Evolutionary conservation across 1,140 invertebrate species (phyloP).

Genomic region (Paralvinella palmiformis): DNA sequence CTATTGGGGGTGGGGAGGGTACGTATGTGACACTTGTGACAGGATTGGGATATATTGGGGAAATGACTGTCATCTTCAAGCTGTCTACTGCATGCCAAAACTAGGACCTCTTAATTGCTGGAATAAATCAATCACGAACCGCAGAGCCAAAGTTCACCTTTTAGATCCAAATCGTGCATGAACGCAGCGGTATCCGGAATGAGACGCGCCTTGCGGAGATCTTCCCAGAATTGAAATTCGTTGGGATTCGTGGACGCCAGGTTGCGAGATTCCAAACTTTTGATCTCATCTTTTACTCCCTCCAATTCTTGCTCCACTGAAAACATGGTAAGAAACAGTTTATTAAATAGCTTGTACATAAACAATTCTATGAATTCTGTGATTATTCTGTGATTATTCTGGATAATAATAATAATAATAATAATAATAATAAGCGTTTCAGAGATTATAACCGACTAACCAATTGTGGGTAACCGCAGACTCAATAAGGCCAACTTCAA

Average conservation of each 20-base stretch:
- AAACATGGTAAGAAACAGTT: not conserved
- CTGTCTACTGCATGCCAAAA: not conserved
- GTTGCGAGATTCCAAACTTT: not conserved
- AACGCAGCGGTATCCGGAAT: constrained; percentile 4
- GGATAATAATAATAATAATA: too few relatives aligned
- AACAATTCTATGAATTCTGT: not conserved
- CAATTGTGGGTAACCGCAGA: not conserved
- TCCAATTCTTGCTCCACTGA: not conserved
- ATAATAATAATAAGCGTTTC: not conserved
- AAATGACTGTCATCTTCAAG: not conserved
- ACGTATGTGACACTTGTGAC: not conserved
- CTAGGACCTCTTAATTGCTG: not conserved
- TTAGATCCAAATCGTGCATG: not conserved
- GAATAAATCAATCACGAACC: too few relatives aligned
- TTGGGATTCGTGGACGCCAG: not conserved
- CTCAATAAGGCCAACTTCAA: too few relatives aligned
- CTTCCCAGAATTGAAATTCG: constrained; percentile 5
- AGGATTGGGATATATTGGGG: not conserved
- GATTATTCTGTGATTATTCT: too few relatives aligned
- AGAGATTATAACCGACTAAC: not conserved
- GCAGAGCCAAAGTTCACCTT: not conserved
- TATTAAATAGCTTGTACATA: not conserved
- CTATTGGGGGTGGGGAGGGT: not conserved
- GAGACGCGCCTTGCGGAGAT: not conserved
- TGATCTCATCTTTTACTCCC: not conserved